Base-by-base conservation (phyloP, 2,797 vertebrate genomes). In the Anabacerthia variegaticeps region DNA sequence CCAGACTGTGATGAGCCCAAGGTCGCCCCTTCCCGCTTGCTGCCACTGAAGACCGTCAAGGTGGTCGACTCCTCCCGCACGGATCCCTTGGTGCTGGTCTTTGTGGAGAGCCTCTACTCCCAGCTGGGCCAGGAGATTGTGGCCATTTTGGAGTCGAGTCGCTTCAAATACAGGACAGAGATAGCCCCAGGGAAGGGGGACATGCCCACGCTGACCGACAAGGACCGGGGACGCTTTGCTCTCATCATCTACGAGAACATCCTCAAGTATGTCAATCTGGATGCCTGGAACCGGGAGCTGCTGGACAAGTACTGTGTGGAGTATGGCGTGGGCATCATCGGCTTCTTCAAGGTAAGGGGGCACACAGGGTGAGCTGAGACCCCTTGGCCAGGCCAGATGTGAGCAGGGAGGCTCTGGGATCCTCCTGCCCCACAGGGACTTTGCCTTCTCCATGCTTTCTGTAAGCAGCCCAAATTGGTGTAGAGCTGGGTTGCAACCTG, bases 291-390 rank as follows among this genome's bases (percentile, higher is more conserved):
- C 97, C 97, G 99, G n/a, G 99, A 99, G 97, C 98, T 99, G 91
- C 98, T 99, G 96, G 99, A 99, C 98, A 99, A 99, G 87, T 99
- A 99, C 98, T 99, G 99, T 3, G 99, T 99, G 97, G 99, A 99
- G 96, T 99, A 99, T 0, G 99, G 99, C 0, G 99, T 99, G 94
- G 99, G 99, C 95, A 99, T 99, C 98, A 98, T 99, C 2, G 99
- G 99, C 97, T 99, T 99, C 98, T 99, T 99, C 98, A 99, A 99
- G 99, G 99, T 99, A 92, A 32, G 90, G 26, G 23, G 22, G 5
- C 8, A 5, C 12, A 3, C 0, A 5, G 24, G 55, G 12, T 0
- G 7, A 56, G 12, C 61, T 0, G 8, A 54, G 15, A 28, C 22
- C 20, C 30, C 0, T 0, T 1, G 1, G 44, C 61, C 36, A 32